Conservation (phyloP, 2,888 invertebrate species). For the Dasypogon diadema region DNA sequence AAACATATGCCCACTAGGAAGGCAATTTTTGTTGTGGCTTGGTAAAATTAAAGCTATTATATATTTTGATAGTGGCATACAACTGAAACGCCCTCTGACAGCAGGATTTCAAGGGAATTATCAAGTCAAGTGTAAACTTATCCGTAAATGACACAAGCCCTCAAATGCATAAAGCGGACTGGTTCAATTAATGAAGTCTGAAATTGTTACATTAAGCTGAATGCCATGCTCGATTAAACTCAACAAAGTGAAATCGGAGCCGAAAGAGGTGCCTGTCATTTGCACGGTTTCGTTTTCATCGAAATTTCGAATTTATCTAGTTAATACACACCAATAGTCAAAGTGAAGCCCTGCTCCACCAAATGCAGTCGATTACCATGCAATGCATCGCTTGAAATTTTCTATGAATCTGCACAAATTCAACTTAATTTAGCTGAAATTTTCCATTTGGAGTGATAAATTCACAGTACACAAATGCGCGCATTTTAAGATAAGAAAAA, state of each 20-base stretch:
- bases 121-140: slow-evolving; percentile 34
- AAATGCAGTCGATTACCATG: slow-evolving; percentile 30
- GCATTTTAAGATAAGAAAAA: slow-evolving; percentile 39
- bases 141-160: slow-evolving; percentile 34
- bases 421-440: slow-evolving; percentile 63
- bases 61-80: no score
- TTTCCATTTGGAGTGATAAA: slow-evolving; percentile 61
- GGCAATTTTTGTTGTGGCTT: no score
- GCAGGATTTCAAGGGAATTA: not conserved
- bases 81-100: not conserved
- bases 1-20: no score
- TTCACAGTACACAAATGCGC: slow-evolving; percentile 53
- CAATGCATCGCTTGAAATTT: slow-evolving; percentile 60
- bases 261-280: slow-evolving; percentile 41
- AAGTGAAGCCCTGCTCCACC: slow-evolving; percentile 1
- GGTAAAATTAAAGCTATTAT: no score
- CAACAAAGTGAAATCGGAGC: slow-evolving; percentile 44
- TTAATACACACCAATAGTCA: slow-evolving; percentile 38
- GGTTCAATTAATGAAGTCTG: slow-evolving; percentile 42
- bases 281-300: slow-evolving; percentile 29
- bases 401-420: slow-evolving; percentile 65
- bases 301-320: slow-evolving; percentile 5
- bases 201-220: slow-evolving; percentile 47
- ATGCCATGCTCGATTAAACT: slow-evolving; percentile 35
- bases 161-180: slow-evolving; percentile 21